phyloP scores from a whole-genome alignment of 2,797 vertebrate genomes.

The Darevskia mixta region DNA sequence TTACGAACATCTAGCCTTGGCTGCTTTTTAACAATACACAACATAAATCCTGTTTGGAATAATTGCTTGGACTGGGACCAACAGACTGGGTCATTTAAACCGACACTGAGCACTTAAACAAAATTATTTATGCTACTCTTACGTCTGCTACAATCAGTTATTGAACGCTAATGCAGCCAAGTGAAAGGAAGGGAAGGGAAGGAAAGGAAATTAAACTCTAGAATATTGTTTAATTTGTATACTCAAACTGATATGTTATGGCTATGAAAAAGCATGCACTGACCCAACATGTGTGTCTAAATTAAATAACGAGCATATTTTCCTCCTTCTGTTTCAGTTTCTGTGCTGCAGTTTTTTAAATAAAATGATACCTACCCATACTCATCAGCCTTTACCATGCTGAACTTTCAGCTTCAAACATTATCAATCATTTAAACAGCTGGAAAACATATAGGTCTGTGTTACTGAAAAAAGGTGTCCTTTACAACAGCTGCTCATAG shows the following conservation, averaged over 20 bases:
- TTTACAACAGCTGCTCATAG: conserved; percentile 11
- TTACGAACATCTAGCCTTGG: conserved; percentile 59
- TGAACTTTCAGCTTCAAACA: conserved; percentile 30
- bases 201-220: conserved; percentile 46
- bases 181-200: not conserved
- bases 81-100: conserved; percentile 75
- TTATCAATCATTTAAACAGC: conserved; percentile 17
- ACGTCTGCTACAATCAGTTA: conserved; percentile 72
- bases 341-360: conserved; percentile 43
- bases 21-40: conserved; percentile 65
- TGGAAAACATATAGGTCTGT: conserved; percentile 22
- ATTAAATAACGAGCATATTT: conserved; percentile 56
- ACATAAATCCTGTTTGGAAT: conserved; percentile 72
- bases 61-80: conserved; percentile 62
- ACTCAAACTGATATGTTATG: conserved; percentile 50
- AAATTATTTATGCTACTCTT: conserved; percentile 73
- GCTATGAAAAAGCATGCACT: conserved; percentile 46
- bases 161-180: conserved; percentile 57
- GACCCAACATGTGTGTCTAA: conserved; percentile 40
- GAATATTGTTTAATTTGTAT: conserved; percentile 66
- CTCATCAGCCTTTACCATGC: conserved; percentile 22
- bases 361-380: conserved; percentile 3
- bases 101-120: conserved; percentile 63
- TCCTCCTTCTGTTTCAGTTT: conserved; percentile 54
- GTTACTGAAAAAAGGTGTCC: conserved; percentile 18